phyloP scores from a whole-genome alignment of 1,140 invertebrate genomes.

The Pteromalus puparum region DNA sequence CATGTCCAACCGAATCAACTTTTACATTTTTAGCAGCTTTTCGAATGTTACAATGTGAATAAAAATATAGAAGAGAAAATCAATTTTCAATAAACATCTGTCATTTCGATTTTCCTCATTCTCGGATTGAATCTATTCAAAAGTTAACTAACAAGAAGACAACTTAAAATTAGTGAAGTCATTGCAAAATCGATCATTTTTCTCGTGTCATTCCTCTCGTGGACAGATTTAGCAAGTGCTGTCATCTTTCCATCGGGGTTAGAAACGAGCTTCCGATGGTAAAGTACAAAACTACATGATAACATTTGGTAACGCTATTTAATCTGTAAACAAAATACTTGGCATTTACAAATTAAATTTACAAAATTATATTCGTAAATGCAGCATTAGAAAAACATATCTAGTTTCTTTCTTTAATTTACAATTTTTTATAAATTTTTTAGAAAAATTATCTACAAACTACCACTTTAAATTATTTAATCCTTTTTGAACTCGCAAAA shows the following conservation, averaged over 20 bases:
- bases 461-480: background rate
- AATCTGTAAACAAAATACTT: background rate
- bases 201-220: background rate
- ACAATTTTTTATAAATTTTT: constrained; percentile 9
- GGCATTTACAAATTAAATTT: constrained; percentile 11
- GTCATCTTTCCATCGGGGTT: background rate
- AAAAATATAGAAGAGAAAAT: too few relatives aligned
- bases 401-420: background rate
- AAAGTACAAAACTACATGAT: background rate
- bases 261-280: background rate
- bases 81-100: too few relatives aligned
- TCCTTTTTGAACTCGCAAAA: constrained; percentile 56
- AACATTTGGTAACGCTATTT: background rate
- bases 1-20: background rate
- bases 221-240: background rate
- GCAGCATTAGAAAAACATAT: background rate
- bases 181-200: background rate
- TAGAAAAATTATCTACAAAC: background rate
- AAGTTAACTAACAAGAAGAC: background rate
- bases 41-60: background rate
- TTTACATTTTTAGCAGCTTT: background rate
- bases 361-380: background rate
- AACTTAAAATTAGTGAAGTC: background rate
- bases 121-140: too few relatives aligned
- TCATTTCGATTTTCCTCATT: background rate